These are phyloP conservation scores for Esox niger DNA, from an alignment of 2,113 vertebrate species.

Conservation along the genomic window DNA sequence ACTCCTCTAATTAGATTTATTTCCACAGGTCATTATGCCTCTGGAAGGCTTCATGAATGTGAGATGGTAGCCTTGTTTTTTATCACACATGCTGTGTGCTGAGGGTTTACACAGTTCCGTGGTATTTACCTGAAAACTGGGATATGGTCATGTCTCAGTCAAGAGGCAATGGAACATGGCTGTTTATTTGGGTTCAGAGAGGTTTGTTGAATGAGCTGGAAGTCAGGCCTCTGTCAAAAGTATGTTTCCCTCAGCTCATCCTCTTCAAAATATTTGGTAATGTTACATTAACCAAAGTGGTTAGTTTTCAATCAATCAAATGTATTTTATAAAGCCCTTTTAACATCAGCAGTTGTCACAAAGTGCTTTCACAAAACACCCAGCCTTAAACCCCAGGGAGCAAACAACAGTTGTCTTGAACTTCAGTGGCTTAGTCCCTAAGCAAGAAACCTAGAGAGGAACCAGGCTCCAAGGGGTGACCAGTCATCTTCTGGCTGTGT, in stretches of 20 bases:
- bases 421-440: too few relatives aligned
- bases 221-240: slow-evolving; percentile 25
- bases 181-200: slow-evolving; percentile 53
- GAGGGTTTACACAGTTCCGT: slow-evolving; percentile 18
- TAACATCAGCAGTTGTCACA: too few relatives aligned
- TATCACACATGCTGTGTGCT: slow-evolving; percentile 3
- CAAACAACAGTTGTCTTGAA: too few relatives aligned
- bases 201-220: slow-evolving; percentile 61
- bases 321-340: too few relatives aligned
- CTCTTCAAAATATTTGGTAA: not conserved
- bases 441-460: too few relatives aligned
- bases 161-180: not conserved
- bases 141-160: slow-evolving; percentile 19
- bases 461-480: too few relatives aligned
- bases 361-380: too few relatives aligned
- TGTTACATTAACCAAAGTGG: slow-evolving; percentile 41
- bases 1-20: slow-evolving; percentile 44
- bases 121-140: not conserved
- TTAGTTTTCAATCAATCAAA: too few relatives aligned
- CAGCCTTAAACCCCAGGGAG: too few relatives aligned
- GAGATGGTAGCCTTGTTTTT: slow-evolving; percentile 16
- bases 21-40: slow-evolving; percentile 28
- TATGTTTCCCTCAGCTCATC: not conserved
- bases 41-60: not conserved
- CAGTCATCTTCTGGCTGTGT: too few relatives aligned